These are phyloP conservation scores for Sprattus sprattus DNA, from an alignment of 2,113 vertebrate species.

Conservation along the genomic window DNA sequence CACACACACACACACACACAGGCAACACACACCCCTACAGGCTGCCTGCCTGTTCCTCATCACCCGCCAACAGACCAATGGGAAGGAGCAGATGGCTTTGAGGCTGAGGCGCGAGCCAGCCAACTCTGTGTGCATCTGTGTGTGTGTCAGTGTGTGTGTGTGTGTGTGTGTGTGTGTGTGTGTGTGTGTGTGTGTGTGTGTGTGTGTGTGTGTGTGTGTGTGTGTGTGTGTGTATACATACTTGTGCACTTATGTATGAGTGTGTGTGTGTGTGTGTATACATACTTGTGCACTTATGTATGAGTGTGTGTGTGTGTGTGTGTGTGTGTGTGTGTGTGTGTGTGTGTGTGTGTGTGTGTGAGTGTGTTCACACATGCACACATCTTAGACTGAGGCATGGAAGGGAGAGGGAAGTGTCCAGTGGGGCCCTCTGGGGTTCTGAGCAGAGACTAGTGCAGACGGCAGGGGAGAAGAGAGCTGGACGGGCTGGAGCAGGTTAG, in stretches of 20 bases:
- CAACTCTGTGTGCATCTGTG: conserved; percentile 34
- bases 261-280: not conserved
- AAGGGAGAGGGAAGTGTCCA: too few species aligned
- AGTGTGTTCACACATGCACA: not conserved
- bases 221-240: not conserved
- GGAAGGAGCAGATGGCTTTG: conserved; percentile 70
- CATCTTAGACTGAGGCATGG: too few species aligned
- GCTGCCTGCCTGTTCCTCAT: conserved; percentile 47
- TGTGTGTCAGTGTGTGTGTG: not conserved
- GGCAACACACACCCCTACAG: not conserved
- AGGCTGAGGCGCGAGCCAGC: conserved; percentile 58
- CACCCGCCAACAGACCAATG: conserved; percentile 63
- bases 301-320: too few species aligned
- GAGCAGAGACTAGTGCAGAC: too few species aligned
- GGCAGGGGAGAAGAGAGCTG: too few species aligned
- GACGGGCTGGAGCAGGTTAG: too few species aligned
- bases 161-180: not conserved
- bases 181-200: not conserved
- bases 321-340: not conserved
- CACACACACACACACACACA: conserved; percentile 10
- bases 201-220: not conserved
- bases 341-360: not conserved
- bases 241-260: not conserved
- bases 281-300: too few species aligned
- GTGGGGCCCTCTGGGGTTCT: too few species aligned